Conservation (phyloP, 2,888 invertebrate species). For the Lissocephala sabroskyi region DNA sequence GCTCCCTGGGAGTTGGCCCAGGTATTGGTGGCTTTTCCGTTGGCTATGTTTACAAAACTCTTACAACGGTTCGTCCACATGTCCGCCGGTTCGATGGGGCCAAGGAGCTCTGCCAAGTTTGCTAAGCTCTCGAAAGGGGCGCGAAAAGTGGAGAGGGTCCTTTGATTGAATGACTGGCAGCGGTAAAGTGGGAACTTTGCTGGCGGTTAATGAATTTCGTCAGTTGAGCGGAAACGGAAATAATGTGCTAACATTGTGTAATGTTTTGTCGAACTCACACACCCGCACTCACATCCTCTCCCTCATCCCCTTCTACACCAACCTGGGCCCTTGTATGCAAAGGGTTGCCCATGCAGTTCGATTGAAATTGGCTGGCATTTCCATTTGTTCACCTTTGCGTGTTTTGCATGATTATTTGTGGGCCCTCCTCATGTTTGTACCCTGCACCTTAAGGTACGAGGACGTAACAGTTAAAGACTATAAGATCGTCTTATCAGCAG, state of each 20-base stretch:
- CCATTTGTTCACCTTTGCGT: no score
- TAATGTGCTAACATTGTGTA: constrained; percentile 43
- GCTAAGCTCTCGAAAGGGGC: background rate
- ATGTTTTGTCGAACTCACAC: constrained; percentile 26
- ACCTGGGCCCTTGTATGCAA: no score
- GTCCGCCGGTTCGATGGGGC: background rate
- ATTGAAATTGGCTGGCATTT: no score
- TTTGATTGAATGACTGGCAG: constrained; percentile 22
- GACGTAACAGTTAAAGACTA: no score
- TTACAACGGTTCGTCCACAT: constrained; percentile 32
- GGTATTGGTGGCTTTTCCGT: constrained; percentile 34
- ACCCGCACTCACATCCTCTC: background rate
- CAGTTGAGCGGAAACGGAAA: constrained; percentile 63
- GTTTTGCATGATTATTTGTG: no score
- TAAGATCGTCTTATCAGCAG: no score
- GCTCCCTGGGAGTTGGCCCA: no score
- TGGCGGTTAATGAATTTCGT: constrained; percentile 55
- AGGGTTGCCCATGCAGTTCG: no score
- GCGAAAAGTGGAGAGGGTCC: constrained; percentile 7
- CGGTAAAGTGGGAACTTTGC: constrained; percentile 30
- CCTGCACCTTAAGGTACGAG: no score
- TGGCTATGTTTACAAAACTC: constrained; percentile 58
- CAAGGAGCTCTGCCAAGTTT: constrained; percentile 11
- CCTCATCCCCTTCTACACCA: no score
- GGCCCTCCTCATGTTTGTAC: no score